phyloP scores from a whole-genome alignment of 2,888 invertebrate genomes.

The Microplitis manilae region DNA sequence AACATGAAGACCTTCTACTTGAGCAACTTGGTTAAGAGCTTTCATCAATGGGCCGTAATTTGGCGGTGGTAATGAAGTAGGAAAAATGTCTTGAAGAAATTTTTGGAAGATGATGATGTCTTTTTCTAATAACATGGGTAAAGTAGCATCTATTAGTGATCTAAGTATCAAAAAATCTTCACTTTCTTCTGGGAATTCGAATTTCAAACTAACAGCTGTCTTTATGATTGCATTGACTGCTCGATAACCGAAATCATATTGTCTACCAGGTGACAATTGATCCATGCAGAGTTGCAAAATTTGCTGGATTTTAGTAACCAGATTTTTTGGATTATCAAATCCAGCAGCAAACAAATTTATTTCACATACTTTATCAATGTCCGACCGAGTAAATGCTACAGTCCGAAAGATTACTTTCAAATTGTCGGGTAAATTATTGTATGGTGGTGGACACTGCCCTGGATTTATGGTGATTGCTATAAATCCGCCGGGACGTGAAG shows the following conservation, averaged over 20 bases:
- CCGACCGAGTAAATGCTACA: constrained; percentile 77
- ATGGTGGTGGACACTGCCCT: constrained; percentile 70
- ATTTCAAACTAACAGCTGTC: constrained; percentile 75
- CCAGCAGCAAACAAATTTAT: constrained; percentile 76
- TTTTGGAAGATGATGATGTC: constrained; percentile 73
- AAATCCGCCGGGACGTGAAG: constrained; percentile 75
- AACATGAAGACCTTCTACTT: constrained; percentile 69
- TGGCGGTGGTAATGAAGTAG: constrained; percentile 66
- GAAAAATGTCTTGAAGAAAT: constrained; percentile 76
- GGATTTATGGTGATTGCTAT: constrained; percentile 77
- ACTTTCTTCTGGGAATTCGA: constrained; percentile 73
- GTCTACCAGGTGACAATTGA: constrained; percentile 72
- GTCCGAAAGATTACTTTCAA: constrained; percentile 76
- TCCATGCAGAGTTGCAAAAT: constrained; percentile 74
- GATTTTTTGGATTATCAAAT: constrained; percentile 72
- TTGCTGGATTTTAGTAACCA: constrained; percentile 74
- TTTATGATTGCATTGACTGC: constrained; percentile 75
- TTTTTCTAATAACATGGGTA: constrained; percentile 74
- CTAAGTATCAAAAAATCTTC: constrained; percentile 75
- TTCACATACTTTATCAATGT: constrained; percentile 75
- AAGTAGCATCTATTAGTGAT: constrained; percentile 75
- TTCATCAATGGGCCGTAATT: constrained; percentile 72
- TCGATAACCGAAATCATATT: constrained; percentile 75
- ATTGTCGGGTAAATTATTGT: constrained; percentile 75
- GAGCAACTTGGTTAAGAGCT: constrained; percentile 65